Conservation (phyloP, 2,888 invertebrate species). For the Alloscopus bannaensis region DNA sequence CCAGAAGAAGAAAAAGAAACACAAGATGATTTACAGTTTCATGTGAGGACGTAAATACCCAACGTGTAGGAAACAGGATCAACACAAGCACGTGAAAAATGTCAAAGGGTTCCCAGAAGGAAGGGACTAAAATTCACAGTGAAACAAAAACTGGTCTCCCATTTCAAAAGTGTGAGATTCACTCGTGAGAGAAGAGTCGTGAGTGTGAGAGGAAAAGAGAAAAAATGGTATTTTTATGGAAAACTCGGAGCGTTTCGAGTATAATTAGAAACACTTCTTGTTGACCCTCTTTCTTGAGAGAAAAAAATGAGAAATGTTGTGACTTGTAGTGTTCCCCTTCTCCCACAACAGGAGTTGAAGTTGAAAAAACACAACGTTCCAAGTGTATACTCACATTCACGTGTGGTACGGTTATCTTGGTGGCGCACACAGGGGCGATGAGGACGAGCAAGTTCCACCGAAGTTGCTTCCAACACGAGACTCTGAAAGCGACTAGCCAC, state of each 20-base stretch:
- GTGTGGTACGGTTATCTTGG: neutral
- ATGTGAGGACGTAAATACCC: too few relatives aligned
- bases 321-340: neutral
- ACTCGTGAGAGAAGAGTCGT: neutral
- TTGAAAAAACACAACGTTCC: neutral
- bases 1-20: conserved; percentile 9
- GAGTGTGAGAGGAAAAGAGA: neutral
- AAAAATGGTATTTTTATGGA: neutral
- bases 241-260: neutral
- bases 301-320: conserved; percentile 11
- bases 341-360: neutral
- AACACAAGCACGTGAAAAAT: conserved; percentile 26
- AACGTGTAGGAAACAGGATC: neutral
- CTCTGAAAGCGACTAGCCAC: conserved; percentile 59
- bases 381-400: neutral
- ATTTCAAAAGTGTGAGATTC: too few relatives aligned
- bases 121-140: neutral
- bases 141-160: too few relatives aligned
- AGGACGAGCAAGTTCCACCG: conserved; percentile 8
- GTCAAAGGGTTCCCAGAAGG: conserved; percentile 24
- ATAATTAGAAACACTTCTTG: conserved; percentile 23
- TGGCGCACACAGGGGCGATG: neutral
- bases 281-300: neutral
- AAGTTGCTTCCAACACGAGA: conserved; percentile 56
- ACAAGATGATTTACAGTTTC: conserved; percentile 17